Base-by-base conservation (phyloP, 2,888 invertebrate species). In the Cistogaster globosa region DNA sequence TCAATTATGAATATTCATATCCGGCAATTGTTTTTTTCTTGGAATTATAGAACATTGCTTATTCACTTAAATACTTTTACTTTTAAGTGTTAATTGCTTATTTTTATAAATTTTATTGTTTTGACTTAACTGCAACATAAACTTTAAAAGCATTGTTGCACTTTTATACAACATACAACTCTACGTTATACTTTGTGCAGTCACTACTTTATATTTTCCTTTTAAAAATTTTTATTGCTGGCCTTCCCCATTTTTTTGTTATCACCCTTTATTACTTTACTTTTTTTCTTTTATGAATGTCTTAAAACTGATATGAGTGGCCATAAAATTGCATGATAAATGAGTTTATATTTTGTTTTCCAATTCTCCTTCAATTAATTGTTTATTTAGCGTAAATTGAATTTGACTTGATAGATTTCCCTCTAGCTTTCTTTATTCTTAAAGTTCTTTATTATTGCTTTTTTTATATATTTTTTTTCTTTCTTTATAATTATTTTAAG, bases 351-450 rank as follows among this genome's bases (percentile, higher is more conserved):
- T 69, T 16, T 55, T 16, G n/a, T 60, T 42, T 42, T 48, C 42
- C 18, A 45, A 14, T 63, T 55, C 5, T 53, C 18, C 65, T 57
- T 38, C 51, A 58, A 68, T 77, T 60, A 80, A 67, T 67, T 80
- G 48, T 65, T 65, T 71, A 51, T 72, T 79, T 65, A 58, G 14
- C 51, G 63, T 67, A 65, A 80, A 80, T 53, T 74, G 53, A 18
- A 51, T 72, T 65, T 38, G 16, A 72, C 36, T 67, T 72, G 42
- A 80, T 67, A 16, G 58, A 67, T 68, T 74, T 74, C 20, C 38
- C 58, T 51, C 26, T 72, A 22, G 38, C 48, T 16, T 53, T 53
- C 18, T 53, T 18, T 26, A 11, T 26, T 32, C 9, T 32, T 32
- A 16, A 38, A 48, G 32, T n/a, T n/a, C 45, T 36, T 65, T 75